Percentiles rank a stretch among this genome's conserved stretches.
phyloP scores from a whole-genome alignment of 2,797 vertebrate genomes.

The Botia kubotai region DNA sequence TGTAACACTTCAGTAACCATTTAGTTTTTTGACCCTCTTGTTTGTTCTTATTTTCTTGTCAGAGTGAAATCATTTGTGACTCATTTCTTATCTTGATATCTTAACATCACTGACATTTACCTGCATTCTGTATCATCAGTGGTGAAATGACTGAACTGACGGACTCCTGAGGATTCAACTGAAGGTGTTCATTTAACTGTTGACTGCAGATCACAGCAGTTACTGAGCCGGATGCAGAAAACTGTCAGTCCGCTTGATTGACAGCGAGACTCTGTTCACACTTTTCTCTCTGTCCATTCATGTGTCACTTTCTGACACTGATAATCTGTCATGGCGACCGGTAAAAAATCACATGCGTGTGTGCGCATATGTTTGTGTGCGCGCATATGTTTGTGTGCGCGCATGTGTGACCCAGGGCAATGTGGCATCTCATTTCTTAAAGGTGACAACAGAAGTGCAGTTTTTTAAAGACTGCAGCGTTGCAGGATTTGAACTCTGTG shows the following conservation, averaged over 20 bases:
- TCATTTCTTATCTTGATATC: no score
- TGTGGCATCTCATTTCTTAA: constrained; percentile 52
- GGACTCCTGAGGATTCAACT: background rate
- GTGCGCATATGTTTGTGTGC: constrained; percentile 9
- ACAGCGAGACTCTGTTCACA: constrained; percentile 3
- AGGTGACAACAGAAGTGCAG: constrained; percentile 24
- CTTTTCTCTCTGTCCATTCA: constrained; percentile 28
- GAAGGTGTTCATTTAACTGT: background rate
- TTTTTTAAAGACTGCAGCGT: constrained; percentile 46
- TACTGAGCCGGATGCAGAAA: background rate
- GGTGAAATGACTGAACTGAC: no score
- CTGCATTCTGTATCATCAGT: no score
- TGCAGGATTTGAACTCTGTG: constrained; percentile 48
- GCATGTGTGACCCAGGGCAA: constrained; percentile 38
- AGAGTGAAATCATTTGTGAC: no score
- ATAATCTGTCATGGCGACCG: constrained; percentile 24
- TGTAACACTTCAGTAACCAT: background rate
- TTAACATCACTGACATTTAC: no score
- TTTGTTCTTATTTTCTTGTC: no score
- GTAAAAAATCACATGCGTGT: constrained; percentile 29
- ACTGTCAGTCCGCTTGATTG: constrained; percentile 32
- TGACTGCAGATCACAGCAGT: background rate
- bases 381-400: background rate
- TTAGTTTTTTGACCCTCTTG: constrained; percentile 1
- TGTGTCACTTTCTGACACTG: constrained; percentile 19